A percentile compares a stretch with the other conserved stretches of the same genome.
Conservation (phyloP, 2,113 vertebrate species). For the Strigops habroptila region DNA sequence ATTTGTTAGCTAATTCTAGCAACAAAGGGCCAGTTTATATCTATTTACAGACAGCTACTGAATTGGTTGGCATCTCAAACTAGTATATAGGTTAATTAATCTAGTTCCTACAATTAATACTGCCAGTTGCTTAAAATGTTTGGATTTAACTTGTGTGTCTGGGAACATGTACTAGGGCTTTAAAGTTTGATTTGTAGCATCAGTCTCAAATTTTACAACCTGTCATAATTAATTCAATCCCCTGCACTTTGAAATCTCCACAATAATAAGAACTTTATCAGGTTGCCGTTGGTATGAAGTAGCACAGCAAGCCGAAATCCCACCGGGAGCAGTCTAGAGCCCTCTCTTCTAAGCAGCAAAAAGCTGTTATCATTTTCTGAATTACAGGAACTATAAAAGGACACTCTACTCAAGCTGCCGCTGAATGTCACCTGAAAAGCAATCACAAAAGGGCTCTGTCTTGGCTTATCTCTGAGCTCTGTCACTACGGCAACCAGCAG, state of each 20-base stretch:
- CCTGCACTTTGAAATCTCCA: constrained; percentile 79
- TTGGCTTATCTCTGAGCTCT: constrained; percentile 91
- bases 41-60: not conserved
- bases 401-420: constrained; percentile 86
- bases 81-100: not conserved
- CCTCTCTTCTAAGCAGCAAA: constrained; percentile 81
- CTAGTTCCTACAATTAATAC: constrained; percentile 22
- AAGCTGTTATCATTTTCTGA: constrained; percentile 88
- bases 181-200: constrained; percentile 75
- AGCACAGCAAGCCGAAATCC: constrained; percentile 79
- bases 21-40: not conserved
- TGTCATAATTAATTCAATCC: constrained; percentile 78
- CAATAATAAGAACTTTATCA: constrained; percentile 85
- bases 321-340: constrained; percentile 81
- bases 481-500: constrained; percentile 96
- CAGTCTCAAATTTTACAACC: constrained; percentile 71
- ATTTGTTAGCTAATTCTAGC: not conserved
- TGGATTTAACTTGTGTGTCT: constrained; percentile 55
- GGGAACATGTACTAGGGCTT: constrained; percentile 57
- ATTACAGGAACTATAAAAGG: constrained; percentile 90
- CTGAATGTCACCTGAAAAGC: constrained; percentile 96
- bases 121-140: constrained; percentile 17
- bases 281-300: constrained; percentile 75
- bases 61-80: constrained; percentile 17
- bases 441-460: constrained; percentile 90